Base-by-base conservation (phyloP, 2,797 vertebrate species). In the Gephyroberyx darwinii region DNA sequence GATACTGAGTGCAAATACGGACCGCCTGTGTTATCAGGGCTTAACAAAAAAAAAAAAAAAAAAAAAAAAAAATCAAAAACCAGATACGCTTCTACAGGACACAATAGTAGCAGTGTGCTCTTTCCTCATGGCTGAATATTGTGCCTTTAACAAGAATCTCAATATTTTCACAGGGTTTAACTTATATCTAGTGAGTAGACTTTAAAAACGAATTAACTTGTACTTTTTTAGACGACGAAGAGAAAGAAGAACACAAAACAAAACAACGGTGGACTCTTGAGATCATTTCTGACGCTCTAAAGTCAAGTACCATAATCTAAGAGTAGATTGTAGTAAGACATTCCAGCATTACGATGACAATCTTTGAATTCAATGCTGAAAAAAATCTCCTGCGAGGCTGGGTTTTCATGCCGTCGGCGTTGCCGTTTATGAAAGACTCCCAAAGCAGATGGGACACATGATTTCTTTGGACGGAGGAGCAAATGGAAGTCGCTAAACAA, bases 111-210 rank as follows among this genome's bases (percentile, higher is more conserved):
- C 55, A 77, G 80, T 74, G 66, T 76, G 75, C 78, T 88, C 75
- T 88, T 59, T 86, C 79, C 80, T 90, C 77, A 83, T 86, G 90
- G 90, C 91, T 92, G 75, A 91, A 91, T 90, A 88, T 88, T 92
- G 93, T 94, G 92, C 93, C 92, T 94, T 94, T 84, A 90, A 84
- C 71, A 66, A 86, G 69, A 92, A 87, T 87, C 75, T 81, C 58
- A 79, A 86, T 86, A 87, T 90, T 89, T 89, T 88, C 81, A 92
- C 90, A 93, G 83, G 87, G 89, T 92, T 86, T 74, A 82, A 85
- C 84, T 82, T 90, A 65, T 78, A 75, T 78, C 56, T 84, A 82
- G 75, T 74, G 61, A 69, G 74, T 83, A 88, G 66, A 86, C 69
- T 82, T 82, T 68, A 78, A 87, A 26, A 81, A 71, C 6, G 56